Base-by-base conservation (phyloP, 1,140 invertebrate genomes). In the Neotoxoptera formosana region DNA sequence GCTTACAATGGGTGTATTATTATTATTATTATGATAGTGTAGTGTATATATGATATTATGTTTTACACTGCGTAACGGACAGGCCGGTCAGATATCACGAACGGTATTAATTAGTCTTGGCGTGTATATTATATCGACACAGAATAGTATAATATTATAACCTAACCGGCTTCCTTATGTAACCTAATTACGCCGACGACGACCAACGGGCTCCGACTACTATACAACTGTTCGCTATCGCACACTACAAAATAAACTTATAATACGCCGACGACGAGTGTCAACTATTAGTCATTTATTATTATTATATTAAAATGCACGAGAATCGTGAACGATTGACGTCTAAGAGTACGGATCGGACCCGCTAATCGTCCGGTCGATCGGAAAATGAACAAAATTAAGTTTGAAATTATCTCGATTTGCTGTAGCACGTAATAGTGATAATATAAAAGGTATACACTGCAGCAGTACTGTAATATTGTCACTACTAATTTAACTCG, bases 131-230 rank as follows among this genome's bases (percentile, higher is more conserved):
- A 88, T 88, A 88, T 88, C 48, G 86, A 48, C 30, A 88, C 47
- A 51, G 45, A 87, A 30, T n/a, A n/a, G n/a, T n/a, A n/a, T n/a
- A n/a, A n/a, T n/a, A n/a, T 30, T 87, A 87, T 88, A 88, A 88
- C n/a, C 60, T 67, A 67, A 67, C 47, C 4, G 86, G 86, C 86
- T 88, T 88, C 86, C 86, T 88, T 88, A 88, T 88, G 47, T 88
- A 88, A 88, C 86, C 30, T 88, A 88, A 88, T 34, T 87, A 87
- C 84, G 84, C 11, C 17, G 4, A 51, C 25, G 25, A 34, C 47
- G 17, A 88, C 20, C 47, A 14, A 88, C 20, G 60, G 30, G 11
- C 60, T 30, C 30, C 23, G 8, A 60, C 23, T 30, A 25, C 45
- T 47, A 47, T 47, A 48, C 60, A 67, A 67, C 30, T 67, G 60